Evolutionary conservation across 1,140 invertebrate genomes (phyloP), one percentile per base, ranked within the genome.

Genomic region (Zaprionus tsacasi): DNA sequence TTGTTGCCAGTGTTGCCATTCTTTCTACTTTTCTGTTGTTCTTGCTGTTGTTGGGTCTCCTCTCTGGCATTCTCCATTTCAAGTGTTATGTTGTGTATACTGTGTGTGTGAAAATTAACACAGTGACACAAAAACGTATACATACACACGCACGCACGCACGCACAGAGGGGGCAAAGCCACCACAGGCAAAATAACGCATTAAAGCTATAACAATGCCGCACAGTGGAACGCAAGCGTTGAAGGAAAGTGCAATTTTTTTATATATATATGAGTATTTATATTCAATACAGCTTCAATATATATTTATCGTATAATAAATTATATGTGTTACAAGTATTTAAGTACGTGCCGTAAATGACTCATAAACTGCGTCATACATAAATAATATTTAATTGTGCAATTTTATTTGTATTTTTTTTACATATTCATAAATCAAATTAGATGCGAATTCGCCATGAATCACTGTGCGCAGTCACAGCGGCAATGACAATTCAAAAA

Each of bases 91-190:
- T 70, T 72, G 48, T 79, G 81, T 74, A 65, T 73, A 65, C 74
- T 56, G 76, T 86, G 73, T 86, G 73, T 72, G 83, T 88, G 70
- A 78, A 88, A 88, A 88, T 87, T 87, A 87, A 87, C 83, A 88
- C 83, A 88, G 70, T 87, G 77, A 38, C 79, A 77, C 76, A 76
- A 69, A 79, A 87, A 86, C 86, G 21, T 60, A 55, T 55, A 56
- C 25, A 67, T 66, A 55, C 50, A 57, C 50, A 73, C 59, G 66
- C 25, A 35, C 43, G 6, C 59, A 48, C 50, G 72, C 66, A 66
- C 21, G 25, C 17, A 50, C 45, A 50, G 17, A 50, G 45, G 45
- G 17, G 15, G 33, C 61, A 40, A 60, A 71, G 38, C 57, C 67
- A 48, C 58, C 54, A 54, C 52, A 68, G 38, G 43, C 35, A 61